Conservation (phyloP, 2,888 invertebrate genomes). For the Rhamnusium bicolor region DNA sequence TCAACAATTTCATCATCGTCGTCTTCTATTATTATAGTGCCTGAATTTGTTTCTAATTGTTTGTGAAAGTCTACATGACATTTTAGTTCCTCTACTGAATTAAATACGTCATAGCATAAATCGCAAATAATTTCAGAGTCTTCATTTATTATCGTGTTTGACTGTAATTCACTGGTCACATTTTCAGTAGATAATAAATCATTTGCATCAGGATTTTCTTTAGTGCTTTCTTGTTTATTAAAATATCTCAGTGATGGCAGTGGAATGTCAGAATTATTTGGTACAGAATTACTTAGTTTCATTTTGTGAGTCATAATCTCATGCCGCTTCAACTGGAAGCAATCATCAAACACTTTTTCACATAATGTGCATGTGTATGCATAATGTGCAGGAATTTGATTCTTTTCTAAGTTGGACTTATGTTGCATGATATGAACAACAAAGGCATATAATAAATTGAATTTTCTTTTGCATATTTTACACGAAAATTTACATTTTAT, state of each 20-base stretch:
- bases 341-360: conserved; percentile 50
- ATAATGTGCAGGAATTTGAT: conserved; percentile 29
- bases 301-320: conserved; percentile 43
- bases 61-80: conserved; percentile 54
- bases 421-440: conserved; percentile 56
- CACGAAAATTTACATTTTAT: conserved; percentile 55
- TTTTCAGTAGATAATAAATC: neutral
- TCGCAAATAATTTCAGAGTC: conserved; percentile 59
- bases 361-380: conserved; percentile 49
- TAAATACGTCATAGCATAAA: conserved; percentile 60
- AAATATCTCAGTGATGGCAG: neutral
- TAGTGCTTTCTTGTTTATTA: neutral
- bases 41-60: conserved; percentile 38
- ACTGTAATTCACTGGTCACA: too few relatives aligned
- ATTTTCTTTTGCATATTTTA: conserved; percentile 48
- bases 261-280: neutral
- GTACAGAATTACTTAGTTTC: conserved; percentile 7
- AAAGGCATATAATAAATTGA: conserved; percentile 55
- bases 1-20: conserved; percentile 40
- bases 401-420: conserved; percentile 40
- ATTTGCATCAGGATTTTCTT: neutral
- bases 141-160: neutral
- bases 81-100: conserved; percentile 51
- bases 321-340: conserved; percentile 54
- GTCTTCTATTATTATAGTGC: conserved; percentile 36